Conservation (phyloP, 2,113 vertebrate genomes). For the Gadus macrocephalus region DNA sequence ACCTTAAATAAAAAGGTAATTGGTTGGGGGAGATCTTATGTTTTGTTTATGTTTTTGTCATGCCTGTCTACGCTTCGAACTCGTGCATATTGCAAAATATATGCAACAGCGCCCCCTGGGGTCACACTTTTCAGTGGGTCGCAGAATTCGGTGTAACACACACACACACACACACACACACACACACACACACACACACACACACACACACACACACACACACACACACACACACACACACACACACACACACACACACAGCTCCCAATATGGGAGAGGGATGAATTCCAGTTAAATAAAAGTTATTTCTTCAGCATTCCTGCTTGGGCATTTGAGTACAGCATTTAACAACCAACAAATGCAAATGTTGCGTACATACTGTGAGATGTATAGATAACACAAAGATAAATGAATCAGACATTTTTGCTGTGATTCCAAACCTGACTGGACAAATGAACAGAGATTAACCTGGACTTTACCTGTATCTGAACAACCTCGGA, state of each 20-base stretch:
- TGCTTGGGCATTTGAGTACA: slow-evolving; percentile 48
- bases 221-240: slow-evolving; percentile 18
- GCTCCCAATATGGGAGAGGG: slow-evolving; percentile 71
- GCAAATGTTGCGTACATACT: slow-evolving; percentile 58
- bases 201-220: slow-evolving; percentile 28
- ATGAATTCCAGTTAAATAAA: slow-evolving; percentile 55
- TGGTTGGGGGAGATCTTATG: too few relatives aligned
- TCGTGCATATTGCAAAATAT: too few relatives aligned
- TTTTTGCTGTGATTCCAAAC: slow-evolving; percentile 25
- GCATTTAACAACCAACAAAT: slow-evolving; percentile 46
- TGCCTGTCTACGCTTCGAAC: too few relatives aligned
- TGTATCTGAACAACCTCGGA: slow-evolving; percentile 3
- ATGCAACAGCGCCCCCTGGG: too few relatives aligned
- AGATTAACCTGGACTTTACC: slow-evolving; percentile 20
- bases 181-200: slow-evolving; percentile 21
- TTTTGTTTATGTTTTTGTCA: too few relatives aligned
- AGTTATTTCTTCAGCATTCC: slow-evolving; percentile 51
- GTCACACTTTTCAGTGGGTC: too few relatives aligned
- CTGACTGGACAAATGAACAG: too few relatives aligned
- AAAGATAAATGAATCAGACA: slow-evolving; percentile 21
- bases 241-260: slow-evolving; percentile 20
- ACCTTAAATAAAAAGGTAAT: too few relatives aligned
- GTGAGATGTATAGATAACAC: slow-evolving; percentile 34
- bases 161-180: too few relatives aligned
- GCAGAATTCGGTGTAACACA: too few relatives aligned